Evolutionary conservation across 2,797 vertebrate species (phyloP), one percentile per base, ranked within the genome.

Genomic region (Anolis apletophallus): DNA sequence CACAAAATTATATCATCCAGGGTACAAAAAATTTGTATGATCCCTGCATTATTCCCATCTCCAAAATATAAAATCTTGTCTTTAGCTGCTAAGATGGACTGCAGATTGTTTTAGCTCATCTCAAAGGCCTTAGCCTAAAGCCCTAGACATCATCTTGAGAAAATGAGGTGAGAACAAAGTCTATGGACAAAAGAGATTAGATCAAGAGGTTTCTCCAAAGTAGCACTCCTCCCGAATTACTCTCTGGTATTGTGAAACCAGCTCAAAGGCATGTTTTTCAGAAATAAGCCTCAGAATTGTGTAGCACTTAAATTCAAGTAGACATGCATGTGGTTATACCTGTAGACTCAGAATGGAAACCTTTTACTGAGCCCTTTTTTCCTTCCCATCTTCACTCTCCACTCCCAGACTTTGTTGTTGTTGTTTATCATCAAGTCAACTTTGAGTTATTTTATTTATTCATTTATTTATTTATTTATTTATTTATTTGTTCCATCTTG

Each of bases 81-180:
- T 93, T 81, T 61, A 92, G 92, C 79, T 83, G 90, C 82, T 78
- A 82, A 92, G 93, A 92, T 91, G 85, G 90, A 90, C 73, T 85
- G 80, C 88, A 87, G 88, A 92, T 94, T 72, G 90, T 85, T 84
- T 91, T 59, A 85, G 59, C 59, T 57, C 55, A 1, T 17, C 55
- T 57, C 14, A 57, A 17, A 57, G 72, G 36, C 86, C 29, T 92
- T 93, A 21, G 92, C 92, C 93, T 80, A 81, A 92, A 26, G 23
- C 59, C 3, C 26, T 64, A 90, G 93, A 77, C 85, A 87, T 90
- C 69, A 40, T 89, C 87, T 87, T 74, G 71, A 88, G 92, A 91
- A 91, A 83, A 16, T 83, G 57, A 94, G 87, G 85, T 91, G 85
- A 87, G 50, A 61, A 32, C n/a, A 91, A 88, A 61, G 0, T 85